Conservation (phyloP, 2,888 invertebrate species). For the Blomia tropicalis region DNA sequence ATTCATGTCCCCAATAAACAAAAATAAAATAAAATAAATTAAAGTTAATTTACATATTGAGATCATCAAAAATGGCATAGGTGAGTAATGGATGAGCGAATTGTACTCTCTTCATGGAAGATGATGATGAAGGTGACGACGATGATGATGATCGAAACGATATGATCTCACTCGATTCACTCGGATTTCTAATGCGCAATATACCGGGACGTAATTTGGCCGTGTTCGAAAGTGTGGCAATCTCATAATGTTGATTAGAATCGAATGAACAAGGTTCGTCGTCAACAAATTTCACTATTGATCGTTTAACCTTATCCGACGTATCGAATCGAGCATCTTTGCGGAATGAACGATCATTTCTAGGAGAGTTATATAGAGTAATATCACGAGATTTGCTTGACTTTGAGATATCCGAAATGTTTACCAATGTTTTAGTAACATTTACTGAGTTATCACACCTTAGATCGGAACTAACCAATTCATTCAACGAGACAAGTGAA, state of each 20-base stretch:
- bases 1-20: no score
- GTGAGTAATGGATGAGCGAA: constrained; percentile 4
- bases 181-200: background rate
- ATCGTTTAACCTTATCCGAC: background rate
- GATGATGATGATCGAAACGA: background rate
- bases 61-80: background rate
- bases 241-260: background rate
- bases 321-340: background rate
- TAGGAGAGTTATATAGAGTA: background rate
- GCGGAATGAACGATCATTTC: no score
- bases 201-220: background rate
- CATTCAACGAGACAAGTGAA: background rate
- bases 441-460: background rate
- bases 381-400: background rate
- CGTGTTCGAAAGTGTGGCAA: background rate
- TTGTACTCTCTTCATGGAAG: background rate
- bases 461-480: background rate
- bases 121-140: background rate
- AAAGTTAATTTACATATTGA: background rate
- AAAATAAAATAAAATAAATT: background rate
- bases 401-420: background rate
- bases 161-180: background rate
- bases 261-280: background rate
- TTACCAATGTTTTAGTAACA: background rate
- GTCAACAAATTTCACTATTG: background rate